Percentiles rank a stretch among this genome's conserved stretches.
phyloP scores from a whole-genome alignment of 2,888 invertebrate species.

The Sinotaia quadrata region DNA sequence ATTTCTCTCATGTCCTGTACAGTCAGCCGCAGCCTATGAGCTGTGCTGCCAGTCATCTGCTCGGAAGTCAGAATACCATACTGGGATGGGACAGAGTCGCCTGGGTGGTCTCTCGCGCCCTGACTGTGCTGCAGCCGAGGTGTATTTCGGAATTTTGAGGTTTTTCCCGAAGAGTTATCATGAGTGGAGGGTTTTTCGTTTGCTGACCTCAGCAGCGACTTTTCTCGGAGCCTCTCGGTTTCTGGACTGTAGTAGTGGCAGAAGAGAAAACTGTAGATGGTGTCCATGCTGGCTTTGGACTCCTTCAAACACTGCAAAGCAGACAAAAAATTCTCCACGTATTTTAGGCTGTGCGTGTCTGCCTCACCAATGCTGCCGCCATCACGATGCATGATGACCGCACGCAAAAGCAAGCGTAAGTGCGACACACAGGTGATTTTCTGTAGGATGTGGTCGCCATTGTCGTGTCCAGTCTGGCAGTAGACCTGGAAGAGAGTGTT shows the following conservation, averaged over 20 bases:
- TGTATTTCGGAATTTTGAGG: not conserved
- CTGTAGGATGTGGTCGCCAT: not conserved
- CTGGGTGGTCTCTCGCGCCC: not conserved
- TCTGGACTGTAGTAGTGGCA: slow-evolving; percentile 25
- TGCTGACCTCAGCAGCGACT: not conserved
- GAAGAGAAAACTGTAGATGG: slow-evolving; percentile 14
- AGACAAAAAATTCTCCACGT: slow-evolving; percentile 30
- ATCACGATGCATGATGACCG: slow-evolving; percentile 22
- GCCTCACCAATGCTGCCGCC: slow-evolving; percentile 10
- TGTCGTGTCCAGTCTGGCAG: not conserved
- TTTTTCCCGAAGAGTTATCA: not conserved
- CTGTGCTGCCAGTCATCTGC: slow-evolving; percentile 28
- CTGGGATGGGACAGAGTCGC: not conserved
- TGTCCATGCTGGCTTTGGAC: slow-evolving; percentile 19
- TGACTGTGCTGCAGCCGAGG: too few relatives aligned
- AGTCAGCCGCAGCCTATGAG: slow-evolving; percentile 28
- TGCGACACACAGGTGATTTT: slow-evolving; percentile 5
- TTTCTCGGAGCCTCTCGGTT: not conserved
- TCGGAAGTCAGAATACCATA: slow-evolving; percentile 27
- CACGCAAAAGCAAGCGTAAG: slow-evolving; percentile 18
- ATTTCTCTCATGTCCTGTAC: slow-evolving; percentile 48
- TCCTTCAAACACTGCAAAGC: slow-evolving; percentile 27
- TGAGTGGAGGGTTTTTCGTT: not conserved
- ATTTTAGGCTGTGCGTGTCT: slow-evolving; percentile 20
- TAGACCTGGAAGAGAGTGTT: slow-evolving; percentile 11